These are phyloP conservation scores for Rhyacophila evoluta DNA, from an alignment of 2,888 invertebrate genomes.

Conservation along the genomic window DNA sequence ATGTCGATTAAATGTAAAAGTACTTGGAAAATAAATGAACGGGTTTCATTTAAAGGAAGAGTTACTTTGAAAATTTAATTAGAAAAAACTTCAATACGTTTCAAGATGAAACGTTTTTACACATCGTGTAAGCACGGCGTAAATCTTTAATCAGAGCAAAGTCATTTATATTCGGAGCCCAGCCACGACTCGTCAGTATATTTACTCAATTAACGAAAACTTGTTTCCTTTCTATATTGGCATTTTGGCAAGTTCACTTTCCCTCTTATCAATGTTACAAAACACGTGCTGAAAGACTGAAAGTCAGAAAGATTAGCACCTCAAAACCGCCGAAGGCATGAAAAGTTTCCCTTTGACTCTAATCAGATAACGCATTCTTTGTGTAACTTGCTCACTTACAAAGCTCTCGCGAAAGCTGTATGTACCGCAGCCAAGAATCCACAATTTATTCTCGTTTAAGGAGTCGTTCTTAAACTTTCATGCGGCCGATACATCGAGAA, in stretches of 20 bases:
- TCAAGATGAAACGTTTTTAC: conserved; percentile 6
- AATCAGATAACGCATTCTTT: conserved; percentile 44
- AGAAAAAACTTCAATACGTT: neutral
- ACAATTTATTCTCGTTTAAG: neutral
- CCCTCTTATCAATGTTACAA: conserved; percentile 14
- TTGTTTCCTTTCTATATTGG: conserved; percentile 41
- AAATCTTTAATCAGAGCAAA: conserved; percentile 7
- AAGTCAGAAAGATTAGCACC: conserved; percentile 34
- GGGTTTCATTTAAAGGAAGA: too few species aligned
- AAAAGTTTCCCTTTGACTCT: conserved; percentile 36
- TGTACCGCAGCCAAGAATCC: neutral
- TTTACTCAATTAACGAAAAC: conserved; percentile 45
- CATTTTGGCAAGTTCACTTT: conserved; percentile 40
- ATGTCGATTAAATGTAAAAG: too few species aligned
- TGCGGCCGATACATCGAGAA: neutral
- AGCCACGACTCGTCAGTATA: neutral
- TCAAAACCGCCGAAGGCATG: conserved; percentile 26
- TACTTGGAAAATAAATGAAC: too few species aligned
- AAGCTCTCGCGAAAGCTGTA: conserved; percentile 13
- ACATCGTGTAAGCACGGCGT: neutral
- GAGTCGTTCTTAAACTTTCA: neutral
- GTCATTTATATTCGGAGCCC: neutral
- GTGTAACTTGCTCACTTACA: conserved; percentile 25
- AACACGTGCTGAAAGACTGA: conserved; percentile 32
- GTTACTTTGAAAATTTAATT: too few species aligned